Conservation (phyloP, 2,113 vertebrate species). For the Plectropomus leopardus region DNA sequence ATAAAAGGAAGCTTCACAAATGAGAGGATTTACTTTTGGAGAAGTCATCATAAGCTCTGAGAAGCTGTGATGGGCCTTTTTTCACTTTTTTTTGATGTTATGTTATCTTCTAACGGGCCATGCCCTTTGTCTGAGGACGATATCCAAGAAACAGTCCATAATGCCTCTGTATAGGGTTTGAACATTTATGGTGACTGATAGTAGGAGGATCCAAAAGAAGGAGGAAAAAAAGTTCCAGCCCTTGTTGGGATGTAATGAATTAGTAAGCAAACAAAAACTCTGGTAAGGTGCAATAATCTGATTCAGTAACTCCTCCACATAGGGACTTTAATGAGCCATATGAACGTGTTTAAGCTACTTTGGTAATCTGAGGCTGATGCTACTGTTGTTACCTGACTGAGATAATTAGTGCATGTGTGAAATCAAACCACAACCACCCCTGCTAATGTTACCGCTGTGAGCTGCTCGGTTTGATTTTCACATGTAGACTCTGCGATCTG, state of each 20-base stretch:
- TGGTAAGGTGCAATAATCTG: not conserved
- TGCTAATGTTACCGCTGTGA: not conserved
- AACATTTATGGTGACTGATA: not conserved
- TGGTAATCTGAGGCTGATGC: not conserved
- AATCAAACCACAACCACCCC: not conserved
- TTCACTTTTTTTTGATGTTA: too few relatives aligned
- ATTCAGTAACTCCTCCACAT: not conserved
- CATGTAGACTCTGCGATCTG: slow-evolving; percentile 12
- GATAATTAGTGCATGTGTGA: slow-evolving; percentile 5
- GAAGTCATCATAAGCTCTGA: not conserved
- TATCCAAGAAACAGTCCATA: not conserved
- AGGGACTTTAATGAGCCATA: not conserved
- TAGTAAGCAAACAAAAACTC: not conserved
- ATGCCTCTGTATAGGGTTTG: not conserved
- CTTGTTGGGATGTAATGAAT: not conserved
- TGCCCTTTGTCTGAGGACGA: too few relatives aligned
- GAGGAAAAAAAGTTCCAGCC: not conserved
- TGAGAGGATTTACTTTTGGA: not conserved
- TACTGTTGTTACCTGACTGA: not conserved
- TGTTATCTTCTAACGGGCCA: not conserved
- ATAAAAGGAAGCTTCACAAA: not conserved
- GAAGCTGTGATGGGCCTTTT: not conserved
- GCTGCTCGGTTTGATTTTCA: not conserved
- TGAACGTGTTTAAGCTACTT: not conserved
- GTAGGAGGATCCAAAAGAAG: not conserved